Percentiles rank a stretch among this genome's conserved stretches.
phyloP scores from a whole-genome alignment of 2,888 invertebrate species.

The Pantelozetes paolii region DNA sequence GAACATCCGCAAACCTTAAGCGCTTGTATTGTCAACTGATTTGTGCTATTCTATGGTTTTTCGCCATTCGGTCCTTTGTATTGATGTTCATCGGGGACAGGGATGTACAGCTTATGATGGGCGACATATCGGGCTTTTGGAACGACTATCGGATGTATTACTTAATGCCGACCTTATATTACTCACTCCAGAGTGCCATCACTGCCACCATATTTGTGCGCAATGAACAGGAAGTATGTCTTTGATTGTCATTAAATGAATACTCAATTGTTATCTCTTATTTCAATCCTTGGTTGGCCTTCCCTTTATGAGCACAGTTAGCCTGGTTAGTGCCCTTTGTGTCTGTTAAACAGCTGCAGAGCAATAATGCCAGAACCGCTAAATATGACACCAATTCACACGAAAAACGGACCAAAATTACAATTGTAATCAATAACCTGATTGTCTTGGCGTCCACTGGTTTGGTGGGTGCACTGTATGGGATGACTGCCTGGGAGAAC shows the following conservation, averaged over 20 bases:
- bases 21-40: slow-evolving; percentile 43
- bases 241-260: not conserved
- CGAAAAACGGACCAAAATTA: slow-evolving; percentile 38
- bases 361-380: slow-evolving; percentile 23
- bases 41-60: slow-evolving; percentile 44
- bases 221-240: slow-evolving; percentile 42
- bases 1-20: slow-evolving; percentile 37
- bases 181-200: slow-evolving; percentile 41
- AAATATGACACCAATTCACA: slow-evolving; percentile 39
- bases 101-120: slow-evolving; percentile 41
- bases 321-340: slow-evolving; percentile 44
- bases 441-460: slow-evolving; percentile 33
- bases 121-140: slow-evolving; percentile 43
- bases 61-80: slow-evolving; percentile 41
- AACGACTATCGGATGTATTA: slow-evolving; percentile 45
- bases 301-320: not conserved
- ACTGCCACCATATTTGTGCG: slow-evolving; percentile 41
- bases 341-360: slow-evolving; percentile 42
- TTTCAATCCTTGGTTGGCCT: not conserved
- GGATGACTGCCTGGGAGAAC: slow-evolving; percentile 41
- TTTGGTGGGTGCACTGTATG: slow-evolving; percentile 39
- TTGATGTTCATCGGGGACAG: slow-evolving; percentile 43
- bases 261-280: no score
- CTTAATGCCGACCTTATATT: slow-evolving; percentile 44
- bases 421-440: slow-evolving; percentile 37